Base-by-base conservation (phyloP, 30 jellyfish, hydroid and myxozoan species). In the Sanderia malayensis region DNA sequence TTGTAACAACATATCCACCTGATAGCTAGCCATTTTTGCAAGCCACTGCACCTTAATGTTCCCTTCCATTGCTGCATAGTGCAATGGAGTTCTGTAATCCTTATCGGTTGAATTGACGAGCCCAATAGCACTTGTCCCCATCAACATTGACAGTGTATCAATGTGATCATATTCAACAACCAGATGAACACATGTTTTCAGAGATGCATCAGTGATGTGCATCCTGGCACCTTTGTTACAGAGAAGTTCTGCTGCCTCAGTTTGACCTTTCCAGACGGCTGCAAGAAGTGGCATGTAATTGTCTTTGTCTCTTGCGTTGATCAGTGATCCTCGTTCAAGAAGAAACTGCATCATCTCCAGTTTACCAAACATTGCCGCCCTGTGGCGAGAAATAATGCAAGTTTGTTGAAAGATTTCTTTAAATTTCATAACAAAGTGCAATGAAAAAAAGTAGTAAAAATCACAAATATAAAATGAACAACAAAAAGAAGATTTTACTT, bases 201-300 rank as follows among this genome's bases (percentile, higher is more conserved):
- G 31, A 27, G 76, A 27, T 32, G 91, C 13, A 49, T 92, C 98
- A 2, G 86, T 60, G 20, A 75, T 61, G 58, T 70, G 84, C 31
- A 79, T 55, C 28, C 64, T 79, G 68, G 95, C 96, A 0, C 89
- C 95, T 69, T 71, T 33, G 21, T 80, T 71, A 23, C 80, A 32
- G 34, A 92, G 84, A 58, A 46, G 61, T 27, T 71, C 46, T 6
- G 76, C 98, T 46, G 94, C 80, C 17, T 84, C 96, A 26, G 87
- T 73, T 53, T 92, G 98, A 8, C 98, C 98, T 44, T 84, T 92
- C 95, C 95, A 84, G 18, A 86, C 95, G 18, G 98, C 96, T 23
- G 84, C 74, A 11, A 92, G 83, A 10, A 92, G 85, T n/a, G 98
- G 96, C 0, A 96, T 92, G 88, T 69, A 92, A 24, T 71, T 74